Evolutionary conservation across 2,888 invertebrate genomes (phyloP).

Genomic region (Eilema sororculum): DNA sequence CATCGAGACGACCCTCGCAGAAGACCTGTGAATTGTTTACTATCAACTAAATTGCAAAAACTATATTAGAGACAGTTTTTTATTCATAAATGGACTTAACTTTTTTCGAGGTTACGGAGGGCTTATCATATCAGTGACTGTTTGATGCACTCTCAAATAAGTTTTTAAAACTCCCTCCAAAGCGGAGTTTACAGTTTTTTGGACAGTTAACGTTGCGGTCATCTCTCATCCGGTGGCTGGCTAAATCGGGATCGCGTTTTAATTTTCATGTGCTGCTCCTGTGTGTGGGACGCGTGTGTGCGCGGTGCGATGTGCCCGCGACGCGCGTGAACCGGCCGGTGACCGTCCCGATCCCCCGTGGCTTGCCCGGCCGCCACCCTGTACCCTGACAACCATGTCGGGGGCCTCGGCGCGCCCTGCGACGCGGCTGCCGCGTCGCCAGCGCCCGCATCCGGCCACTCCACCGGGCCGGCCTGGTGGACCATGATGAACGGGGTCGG

Average conservation of each 20-base stretch:
- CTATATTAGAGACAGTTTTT: slow-evolving; percentile 46
- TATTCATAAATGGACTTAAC: slow-evolving; percentile 50
- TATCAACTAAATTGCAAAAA: slow-evolving; percentile 44
- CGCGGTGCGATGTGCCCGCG: slow-evolving; percentile 86
- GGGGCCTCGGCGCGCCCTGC: slow-evolving; percentile 89
- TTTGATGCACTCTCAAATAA: slow-evolving; percentile 56
- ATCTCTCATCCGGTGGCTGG: slow-evolving; percentile 76
- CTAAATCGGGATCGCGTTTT: slow-evolving; percentile 86
- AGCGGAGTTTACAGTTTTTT: slow-evolving; percentile 52
- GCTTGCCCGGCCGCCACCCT: slow-evolving; percentile 94
- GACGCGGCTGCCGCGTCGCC: slow-evolving; percentile 90
- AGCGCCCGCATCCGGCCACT: slow-evolving; percentile 94
- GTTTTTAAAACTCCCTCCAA: slow-evolving; percentile 49
- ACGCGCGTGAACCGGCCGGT: slow-evolving; percentile 83
- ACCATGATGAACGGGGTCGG: slow-evolving; percentile 93
- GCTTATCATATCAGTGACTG: slow-evolving; percentile 75
- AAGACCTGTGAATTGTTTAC: slow-evolving; percentile 54
- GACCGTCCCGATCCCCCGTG: slow-evolving; percentile 89
- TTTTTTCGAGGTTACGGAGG: slow-evolving; percentile 58
- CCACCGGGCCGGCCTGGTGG: slow-evolving; percentile 95
- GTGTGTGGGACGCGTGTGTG: slow-evolving; percentile 82
- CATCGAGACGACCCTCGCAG: slow-evolving; percentile 48
- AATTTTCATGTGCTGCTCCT: slow-evolving; percentile 85
- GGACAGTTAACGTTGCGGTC: slow-evolving; percentile 67
- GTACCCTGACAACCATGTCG: slow-evolving; percentile 92